phyloP scores from a whole-genome alignment of 2,113 vertebrate species.

The Cochlearius cochlearius region DNA sequence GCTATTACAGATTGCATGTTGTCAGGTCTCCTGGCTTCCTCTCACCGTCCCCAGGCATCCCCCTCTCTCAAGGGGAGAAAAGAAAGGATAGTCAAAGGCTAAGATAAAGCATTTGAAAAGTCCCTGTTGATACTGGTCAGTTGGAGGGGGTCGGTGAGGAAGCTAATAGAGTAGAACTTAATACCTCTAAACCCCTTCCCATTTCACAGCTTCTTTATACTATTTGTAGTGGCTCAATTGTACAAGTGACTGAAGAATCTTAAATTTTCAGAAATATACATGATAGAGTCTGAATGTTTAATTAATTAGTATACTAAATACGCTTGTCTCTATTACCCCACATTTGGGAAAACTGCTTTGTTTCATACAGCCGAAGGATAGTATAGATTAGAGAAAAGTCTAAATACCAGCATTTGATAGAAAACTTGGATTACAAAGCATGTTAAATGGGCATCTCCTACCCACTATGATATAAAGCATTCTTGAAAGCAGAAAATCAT shows the following conservation, averaged over 20 bases:
- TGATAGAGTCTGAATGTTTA: background rate
- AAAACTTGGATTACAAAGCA: background rate
- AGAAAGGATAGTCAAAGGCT: background rate
- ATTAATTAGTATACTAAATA: background rate
- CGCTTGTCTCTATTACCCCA: background rate
- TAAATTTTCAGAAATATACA: background rate
- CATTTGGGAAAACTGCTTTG: background rate
- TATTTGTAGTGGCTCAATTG: background rate
- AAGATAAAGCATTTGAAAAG: background rate
- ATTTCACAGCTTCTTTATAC: background rate
- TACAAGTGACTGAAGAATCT: background rate
- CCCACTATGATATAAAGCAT: rapidly evolving
- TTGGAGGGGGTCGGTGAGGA: no score
- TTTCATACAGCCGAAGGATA: background rate
- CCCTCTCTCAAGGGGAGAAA: background rate
- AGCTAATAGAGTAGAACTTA: background rate
- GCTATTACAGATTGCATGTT: background rate
- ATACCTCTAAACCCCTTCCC: background rate
- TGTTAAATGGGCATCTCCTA: background rate
- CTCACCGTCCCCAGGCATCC: background rate
- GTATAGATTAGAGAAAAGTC: background rate
- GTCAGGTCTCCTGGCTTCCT: background rate
- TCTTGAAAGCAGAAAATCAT: background rate
- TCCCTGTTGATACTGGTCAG: background rate
- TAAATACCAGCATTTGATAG: background rate